Evolutionary conservation across 1,140 invertebrate genomes (phyloP).

Genomic region (Brachionus asplanchnoidis): DNA sequence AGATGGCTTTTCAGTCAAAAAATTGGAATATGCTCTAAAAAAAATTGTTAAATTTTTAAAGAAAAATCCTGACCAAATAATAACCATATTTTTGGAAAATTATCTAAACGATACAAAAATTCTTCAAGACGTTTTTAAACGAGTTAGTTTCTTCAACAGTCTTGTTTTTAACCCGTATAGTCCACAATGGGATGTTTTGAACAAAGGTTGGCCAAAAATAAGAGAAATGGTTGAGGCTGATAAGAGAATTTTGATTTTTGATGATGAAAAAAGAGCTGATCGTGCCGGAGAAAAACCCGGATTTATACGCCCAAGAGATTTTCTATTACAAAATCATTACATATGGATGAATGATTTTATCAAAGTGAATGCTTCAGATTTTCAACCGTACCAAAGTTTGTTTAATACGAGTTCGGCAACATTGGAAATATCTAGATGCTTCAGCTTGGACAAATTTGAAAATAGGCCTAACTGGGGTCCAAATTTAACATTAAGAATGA

Average conservation of each 20-base stretch:
- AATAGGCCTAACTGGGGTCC: not conserved
- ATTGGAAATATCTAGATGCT: slow-evolving; percentile 14
- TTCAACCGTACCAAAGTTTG: not conserved
- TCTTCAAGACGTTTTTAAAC: not conserved
- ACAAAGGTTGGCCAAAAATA: slow-evolving; percentile 29
- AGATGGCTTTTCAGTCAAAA: slow-evolving; percentile 35
- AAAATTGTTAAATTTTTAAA: slow-evolving; percentile 11
- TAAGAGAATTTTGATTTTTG: slow-evolving; percentile 30
- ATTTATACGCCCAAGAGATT: slow-evolving; percentile 30
- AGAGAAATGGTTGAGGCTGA: slow-evolving; percentile 3
- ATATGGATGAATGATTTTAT: slow-evolving; percentile 2
- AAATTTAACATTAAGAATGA: not conserved
- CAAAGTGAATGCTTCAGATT: not conserved
- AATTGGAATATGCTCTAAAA: slow-evolving; percentile 15
- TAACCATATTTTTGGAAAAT: slow-evolving; percentile 27
- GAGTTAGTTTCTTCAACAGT: not conserved
- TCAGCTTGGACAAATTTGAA: slow-evolving; percentile 1
- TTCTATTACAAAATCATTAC: slow-evolving; percentile 21
- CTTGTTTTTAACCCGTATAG: slow-evolving; percentile 31
- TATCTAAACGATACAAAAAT: slow-evolving; percentile 8
- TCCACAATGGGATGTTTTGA: slow-evolving; percentile 30
- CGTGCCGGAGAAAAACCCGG: slow-evolving; percentile 10
- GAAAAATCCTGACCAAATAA: slow-evolving; percentile 23
- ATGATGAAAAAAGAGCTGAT: not conserved
- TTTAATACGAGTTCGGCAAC: not conserved